Percentiles rank a stretch among this genome's conserved stretches.
phyloP scores from a whole-genome alignment of 2,113 vertebrate species.

The Syngnathoides biaculeatus region DNA sequence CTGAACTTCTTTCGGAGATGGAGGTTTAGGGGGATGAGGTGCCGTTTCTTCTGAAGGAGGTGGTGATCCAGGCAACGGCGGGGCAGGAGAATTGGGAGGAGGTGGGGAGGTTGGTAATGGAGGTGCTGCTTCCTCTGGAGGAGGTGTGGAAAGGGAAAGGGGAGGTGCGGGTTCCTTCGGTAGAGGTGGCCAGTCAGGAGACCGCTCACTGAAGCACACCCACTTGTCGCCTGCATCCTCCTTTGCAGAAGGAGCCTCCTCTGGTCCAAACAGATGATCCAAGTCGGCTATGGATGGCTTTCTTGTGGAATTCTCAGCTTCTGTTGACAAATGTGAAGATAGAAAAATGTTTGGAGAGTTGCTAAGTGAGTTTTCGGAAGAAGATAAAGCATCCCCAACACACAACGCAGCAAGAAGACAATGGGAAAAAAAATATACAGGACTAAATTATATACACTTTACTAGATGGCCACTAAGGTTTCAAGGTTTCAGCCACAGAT shows the following conservation, averaged over 20 bases:
- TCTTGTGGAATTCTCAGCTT: conserved; percentile 41
- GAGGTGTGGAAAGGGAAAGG: conserved; percentile 52
- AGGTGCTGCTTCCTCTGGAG: conserved; percentile 66
- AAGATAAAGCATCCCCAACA: conserved; percentile 14
- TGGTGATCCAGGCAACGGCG: conserved; percentile 54
- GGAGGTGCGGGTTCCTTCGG: conserved; percentile 43
- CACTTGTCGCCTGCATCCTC: conserved; percentile 77
- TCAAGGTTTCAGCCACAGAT: not conserved
- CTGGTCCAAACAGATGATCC: conserved; percentile 95
- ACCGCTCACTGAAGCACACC: conserved; percentile 87
- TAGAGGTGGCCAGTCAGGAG: conserved; percentile 65
- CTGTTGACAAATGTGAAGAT: conserved; percentile 50
- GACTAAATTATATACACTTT: not conserved
- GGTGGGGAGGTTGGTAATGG: conserved; percentile 56
- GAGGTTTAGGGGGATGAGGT: conserved; percentile 42
- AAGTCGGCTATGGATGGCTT: conserved; percentile 88
- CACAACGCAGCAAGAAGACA: not conserved
- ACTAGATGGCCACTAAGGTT: not conserved
- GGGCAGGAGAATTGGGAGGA: conserved; percentile 49
- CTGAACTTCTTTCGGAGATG: conserved; percentile 50
- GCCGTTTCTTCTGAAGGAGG: conserved; percentile 46
- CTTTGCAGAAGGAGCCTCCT: conserved; percentile 69
- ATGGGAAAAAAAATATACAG: not conserved
- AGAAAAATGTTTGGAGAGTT: conserved; percentile 7
- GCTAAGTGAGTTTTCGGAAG: not conserved